Base-by-base conservation (phyloP, 2,113 vertebrate species). In the Sorex fumeus region DNA sequence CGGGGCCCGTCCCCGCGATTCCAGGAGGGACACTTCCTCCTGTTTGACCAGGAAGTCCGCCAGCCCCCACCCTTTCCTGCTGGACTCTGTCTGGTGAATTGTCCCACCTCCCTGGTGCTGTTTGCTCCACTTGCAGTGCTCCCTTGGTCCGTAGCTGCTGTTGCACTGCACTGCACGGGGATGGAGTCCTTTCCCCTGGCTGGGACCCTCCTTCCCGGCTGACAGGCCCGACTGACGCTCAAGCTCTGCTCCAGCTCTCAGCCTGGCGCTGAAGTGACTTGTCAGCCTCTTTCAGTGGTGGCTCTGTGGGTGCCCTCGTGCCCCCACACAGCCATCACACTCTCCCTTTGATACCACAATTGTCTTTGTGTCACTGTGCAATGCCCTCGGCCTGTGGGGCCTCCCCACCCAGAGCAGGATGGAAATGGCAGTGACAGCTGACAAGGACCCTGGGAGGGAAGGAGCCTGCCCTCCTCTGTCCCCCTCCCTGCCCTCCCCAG, bases 191-290 rank as follows among this genome's bases (percentile, higher is more conserved):
- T 88, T 87, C 82, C 28, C 0, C 32, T 83, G 91, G 95, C 82
- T 91, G 6, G 0, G 30, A 32, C 75, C 47, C 75, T 94, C 92
- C 90, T 91, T 95, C 94, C 47, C 60, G 88, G 91, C 30, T 78
- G 92, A 95, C 92, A 92, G 82, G 62, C 85, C 79, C 66, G 79
- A 91, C 87, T 80, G 90, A 60, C 57, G 90, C 93, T 95, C 87
- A 50, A 88, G 85, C 67, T 88, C 85, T 90, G 85, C 67, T 88
- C 85, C 0, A 2, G 83, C 94, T 92, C 94, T 93, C 57, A 82
- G 87, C 69, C 79, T 53, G 2, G 40, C 57, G 84, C 79, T 92
- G 93, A 95, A 95, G 96, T 95, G 94, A 96, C 93, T 95, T 95
- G 95, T 95, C 94, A 95, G 87, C 62, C 85, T 91, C 76, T 84